Conservation (phyloP, 2,113 vertebrate species). For the Plotosus lineatus region DNA sequence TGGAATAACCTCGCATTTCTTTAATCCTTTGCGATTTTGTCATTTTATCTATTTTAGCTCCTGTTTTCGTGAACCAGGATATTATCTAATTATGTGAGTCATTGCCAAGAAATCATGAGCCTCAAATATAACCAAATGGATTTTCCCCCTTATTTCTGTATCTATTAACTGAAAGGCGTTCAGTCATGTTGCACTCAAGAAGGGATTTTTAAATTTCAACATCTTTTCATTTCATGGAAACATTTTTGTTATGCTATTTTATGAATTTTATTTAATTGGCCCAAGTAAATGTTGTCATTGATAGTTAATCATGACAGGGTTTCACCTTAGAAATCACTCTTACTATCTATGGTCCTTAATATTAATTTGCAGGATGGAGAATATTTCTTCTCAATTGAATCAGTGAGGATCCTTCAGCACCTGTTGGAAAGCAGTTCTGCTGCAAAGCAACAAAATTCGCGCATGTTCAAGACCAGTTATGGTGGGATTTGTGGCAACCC, state of each 20-base stretch:
- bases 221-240: neutral
- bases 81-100: neutral
- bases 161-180: neutral
- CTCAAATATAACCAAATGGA: neutral
- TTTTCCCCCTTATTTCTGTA: neutral
- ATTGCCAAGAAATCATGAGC: neutral
- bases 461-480: neutral
- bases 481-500: constrained; percentile 63
- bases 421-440: constrained; percentile 40
- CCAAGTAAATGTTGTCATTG: too few relatives aligned
- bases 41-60: neutral
- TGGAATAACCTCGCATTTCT: neutral
- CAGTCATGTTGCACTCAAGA: neutral
- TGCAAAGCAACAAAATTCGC: constrained; percentile 43
- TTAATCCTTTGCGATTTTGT: neutral
- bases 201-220: neutral
- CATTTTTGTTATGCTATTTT: neutral
- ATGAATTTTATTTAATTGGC: neutral
- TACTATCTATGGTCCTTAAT: neutral
- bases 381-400: constrained; percentile 74
- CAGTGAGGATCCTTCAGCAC: constrained; percentile 76
- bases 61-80: neutral
- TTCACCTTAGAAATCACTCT: neutral
- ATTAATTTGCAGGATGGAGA: constrained; percentile 75
- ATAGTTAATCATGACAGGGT: neutral